Evolutionary conservation across 2,113 vertebrate genomes (phyloP).

Genomic region (Vimba vimba): DNA sequence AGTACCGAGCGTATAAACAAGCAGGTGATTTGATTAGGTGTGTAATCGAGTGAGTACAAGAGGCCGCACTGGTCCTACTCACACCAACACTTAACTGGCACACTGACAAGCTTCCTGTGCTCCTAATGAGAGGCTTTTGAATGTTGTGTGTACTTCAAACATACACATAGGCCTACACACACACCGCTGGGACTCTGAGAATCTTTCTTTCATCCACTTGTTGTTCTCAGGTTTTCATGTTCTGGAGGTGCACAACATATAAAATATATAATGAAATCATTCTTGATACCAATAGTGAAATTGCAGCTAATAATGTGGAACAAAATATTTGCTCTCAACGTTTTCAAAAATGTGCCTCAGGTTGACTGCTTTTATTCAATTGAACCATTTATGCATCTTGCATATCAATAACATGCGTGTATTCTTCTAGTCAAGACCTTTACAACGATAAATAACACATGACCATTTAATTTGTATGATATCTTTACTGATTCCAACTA

Average conservation of each 20-base stretch:
- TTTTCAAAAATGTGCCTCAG: not conserved
- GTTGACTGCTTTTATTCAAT: not conserved
- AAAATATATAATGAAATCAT: not conserved
- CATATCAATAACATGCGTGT: no score
- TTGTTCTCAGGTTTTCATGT: not conserved
- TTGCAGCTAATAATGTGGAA: not conserved
- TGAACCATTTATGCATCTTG: not conserved
- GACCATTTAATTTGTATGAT: not conserved
- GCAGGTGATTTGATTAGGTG: constrained; percentile 62
- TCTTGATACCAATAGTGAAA: not conserved
- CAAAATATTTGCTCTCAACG: not conserved
- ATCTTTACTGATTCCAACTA: not conserved
- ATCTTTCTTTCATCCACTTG: not conserved
- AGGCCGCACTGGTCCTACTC: constrained; percentile 43
- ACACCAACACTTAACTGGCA: constrained; percentile 47
- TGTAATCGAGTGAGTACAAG: constrained; percentile 57
- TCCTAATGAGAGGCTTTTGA: constrained; percentile 47
- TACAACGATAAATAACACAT: no score
- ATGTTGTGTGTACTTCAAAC: constrained; percentile 7
- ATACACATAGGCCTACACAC: not conserved
- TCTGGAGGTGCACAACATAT: not conserved
- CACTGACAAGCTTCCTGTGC: constrained; percentile 46
- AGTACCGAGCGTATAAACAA: constrained; percentile 56
- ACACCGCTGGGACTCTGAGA: not conserved
- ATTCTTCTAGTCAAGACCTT: no score